These are phyloP conservation scores for Recurvirostra avosetta DNA, from an alignment of 2,113 vertebrate species.

Conservation along the genomic window DNA sequence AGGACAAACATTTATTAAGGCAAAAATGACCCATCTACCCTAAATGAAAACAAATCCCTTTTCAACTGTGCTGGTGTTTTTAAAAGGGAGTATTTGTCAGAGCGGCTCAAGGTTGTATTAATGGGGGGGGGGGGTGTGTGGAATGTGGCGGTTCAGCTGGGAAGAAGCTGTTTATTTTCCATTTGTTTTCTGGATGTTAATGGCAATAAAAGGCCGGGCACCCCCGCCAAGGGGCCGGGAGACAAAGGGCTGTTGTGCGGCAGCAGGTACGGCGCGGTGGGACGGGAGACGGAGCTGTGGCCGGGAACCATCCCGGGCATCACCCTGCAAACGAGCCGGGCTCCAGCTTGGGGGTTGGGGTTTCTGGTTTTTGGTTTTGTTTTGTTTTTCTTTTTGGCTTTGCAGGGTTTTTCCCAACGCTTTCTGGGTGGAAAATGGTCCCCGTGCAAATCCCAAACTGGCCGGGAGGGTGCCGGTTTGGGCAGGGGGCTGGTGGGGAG, in stretches of 20 bases:
- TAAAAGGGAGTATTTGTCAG: background rate
- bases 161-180: background rate
- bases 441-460: background rate
- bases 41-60: background rate
- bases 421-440: background rate
- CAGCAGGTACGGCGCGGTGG: background rate
- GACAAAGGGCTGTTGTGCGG: background rate
- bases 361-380: background rate
- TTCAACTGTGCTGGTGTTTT: background rate
- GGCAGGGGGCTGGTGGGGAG: background rate
- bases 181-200: background rate
- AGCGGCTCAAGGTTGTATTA: background rate
- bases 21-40: background rate
- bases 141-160: background rate
- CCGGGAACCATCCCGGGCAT: rapidly evolving
- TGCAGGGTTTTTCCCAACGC: background rate
- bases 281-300: rapidly evolving
- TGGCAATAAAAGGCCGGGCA: background rate
- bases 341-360: rapidly evolving
- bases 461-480: background rate
- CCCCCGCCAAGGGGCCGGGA: background rate
- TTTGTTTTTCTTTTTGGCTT: background rate
- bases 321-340: rapidly evolving
- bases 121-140: rapidly evolving
- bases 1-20: background rate